A percentile compares a stretch with the other conserved stretches of the same genome.
Evolutionary conservation across 2,888 invertebrate genomes (phyloP).

Genomic region (Tromatobia lineatoria): DNA sequence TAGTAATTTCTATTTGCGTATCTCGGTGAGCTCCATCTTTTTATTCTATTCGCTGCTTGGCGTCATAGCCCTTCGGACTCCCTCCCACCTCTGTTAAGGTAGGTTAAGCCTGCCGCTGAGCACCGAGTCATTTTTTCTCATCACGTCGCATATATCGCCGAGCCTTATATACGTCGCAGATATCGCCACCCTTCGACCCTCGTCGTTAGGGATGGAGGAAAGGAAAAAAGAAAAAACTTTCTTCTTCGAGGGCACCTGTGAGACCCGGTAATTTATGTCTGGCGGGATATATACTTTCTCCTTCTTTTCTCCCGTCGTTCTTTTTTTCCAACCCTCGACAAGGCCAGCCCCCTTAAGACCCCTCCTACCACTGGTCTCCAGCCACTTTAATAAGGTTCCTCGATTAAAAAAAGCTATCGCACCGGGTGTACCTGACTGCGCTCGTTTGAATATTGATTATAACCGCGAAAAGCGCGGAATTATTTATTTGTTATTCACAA

Average conservation of each 20-base stretch:
- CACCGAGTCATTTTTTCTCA: constrained; percentile 58
- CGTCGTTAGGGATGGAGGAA: constrained; percentile 6
- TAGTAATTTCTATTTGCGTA: constrained; percentile 17
- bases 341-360: constrained; percentile 13
- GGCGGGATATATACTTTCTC: constrained; percentile 62
- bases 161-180: constrained; percentile 4
- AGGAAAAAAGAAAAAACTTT: constrained; percentile 58
- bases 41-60: constrained; percentile 24
- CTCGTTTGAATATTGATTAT: constrained; percentile 53
- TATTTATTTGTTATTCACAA: not conserved
- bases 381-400: constrained; percentile 63
- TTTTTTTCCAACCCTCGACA: constrained; percentile 42
- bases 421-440: constrained; percentile 37
- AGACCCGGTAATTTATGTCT: constrained; percentile 66
- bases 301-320: constrained; percentile 46
- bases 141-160: constrained; percentile 31
- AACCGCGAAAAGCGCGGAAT: constrained; percentile 13
- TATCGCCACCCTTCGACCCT: constrained; percentile 32
- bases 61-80: constrained; percentile 16
- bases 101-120: constrained; percentile 67
- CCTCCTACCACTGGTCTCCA: constrained; percentile 37
- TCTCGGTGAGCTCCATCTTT: constrained; percentile 45
- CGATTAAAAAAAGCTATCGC: constrained; percentile 63
- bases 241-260: constrained; percentile 65
- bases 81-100: constrained; percentile 64